phyloP scores from a whole-genome alignment of 1,140 invertebrate species.

The Gryon sp. region DNA sequence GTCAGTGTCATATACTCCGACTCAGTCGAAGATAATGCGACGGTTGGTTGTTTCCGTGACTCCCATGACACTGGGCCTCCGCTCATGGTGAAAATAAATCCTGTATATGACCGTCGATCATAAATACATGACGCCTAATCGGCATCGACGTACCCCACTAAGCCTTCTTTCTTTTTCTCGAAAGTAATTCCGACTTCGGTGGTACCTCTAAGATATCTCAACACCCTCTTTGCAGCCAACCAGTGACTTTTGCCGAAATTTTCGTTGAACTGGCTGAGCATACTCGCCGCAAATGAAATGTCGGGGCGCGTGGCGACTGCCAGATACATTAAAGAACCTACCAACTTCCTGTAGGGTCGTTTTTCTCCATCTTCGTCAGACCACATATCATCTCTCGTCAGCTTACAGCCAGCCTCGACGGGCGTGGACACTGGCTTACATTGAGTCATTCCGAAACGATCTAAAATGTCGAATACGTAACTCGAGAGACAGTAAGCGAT shows the following conservation, averaged over 20 bases:
- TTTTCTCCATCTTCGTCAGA: background rate
- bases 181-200: background rate
- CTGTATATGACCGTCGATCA: constrained; percentile 37
- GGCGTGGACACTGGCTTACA: constrained; percentile 1
- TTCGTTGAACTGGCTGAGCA: background rate
- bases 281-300: background rate
- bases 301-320: background rate
- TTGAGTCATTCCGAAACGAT: background rate
- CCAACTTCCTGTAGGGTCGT: background rate
- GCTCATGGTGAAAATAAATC: constrained; percentile 39
- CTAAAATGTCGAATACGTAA: background rate
- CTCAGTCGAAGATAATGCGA: too few species aligned
- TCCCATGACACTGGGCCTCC: constrained; percentile 59
- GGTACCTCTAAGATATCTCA: background rate
- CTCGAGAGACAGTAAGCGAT: constrained; percentile 1
- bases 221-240: background rate
- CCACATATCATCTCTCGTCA: background rate
- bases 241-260: background rate
- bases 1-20: too few species aligned
- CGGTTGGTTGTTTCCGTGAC: constrained; percentile 35
- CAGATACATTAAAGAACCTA: background rate
- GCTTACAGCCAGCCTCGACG: background rate
- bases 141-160: background rate
- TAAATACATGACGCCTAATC: too few species aligned
- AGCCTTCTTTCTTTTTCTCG: background rate